phyloP scores from a whole-genome alignment of 30 jellyfish, hydroid and myxozoan species.

The Calvadosia cruxmelitensis region DNA sequence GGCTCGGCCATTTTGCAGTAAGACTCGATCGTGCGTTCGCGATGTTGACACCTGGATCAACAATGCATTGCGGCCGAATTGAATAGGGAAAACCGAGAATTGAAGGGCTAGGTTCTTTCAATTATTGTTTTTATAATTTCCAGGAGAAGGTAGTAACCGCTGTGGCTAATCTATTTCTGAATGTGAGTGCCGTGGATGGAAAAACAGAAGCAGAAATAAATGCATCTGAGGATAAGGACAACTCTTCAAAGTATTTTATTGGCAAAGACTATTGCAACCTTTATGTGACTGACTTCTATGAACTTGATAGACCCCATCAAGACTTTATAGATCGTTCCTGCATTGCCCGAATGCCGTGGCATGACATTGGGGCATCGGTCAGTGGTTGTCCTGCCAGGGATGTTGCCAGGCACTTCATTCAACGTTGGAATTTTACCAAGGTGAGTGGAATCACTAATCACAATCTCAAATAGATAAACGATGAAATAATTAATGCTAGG shows the following conservation, averaged over 20 bases:
- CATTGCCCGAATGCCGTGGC: slow-evolving; percentile 96
- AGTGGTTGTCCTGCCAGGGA: slow-evolving; percentile 81
- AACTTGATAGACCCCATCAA: slow-evolving; percentile 62
- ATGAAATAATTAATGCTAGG: too few species aligned
- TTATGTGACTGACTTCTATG: slow-evolving; percentile 54
- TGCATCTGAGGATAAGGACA: slow-evolving; percentile 1
- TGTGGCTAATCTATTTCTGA: slow-evolving; percentile 30
- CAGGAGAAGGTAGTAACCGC: slow-evolving; percentile 53
- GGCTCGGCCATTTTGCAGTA: too few species aligned
- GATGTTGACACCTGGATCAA: too few species aligned
- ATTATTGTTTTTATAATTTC: neutral
- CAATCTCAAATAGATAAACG: too few species aligned
- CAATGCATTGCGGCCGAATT: too few species aligned
- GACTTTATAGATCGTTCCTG: slow-evolving; percentile 56
- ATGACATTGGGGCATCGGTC: slow-evolving; percentile 71
- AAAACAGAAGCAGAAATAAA: slow-evolving; percentile 1
- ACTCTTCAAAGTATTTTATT: slow-evolving; percentile 27
- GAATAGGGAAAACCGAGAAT: too few species aligned
- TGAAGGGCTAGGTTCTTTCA: too few species aligned
- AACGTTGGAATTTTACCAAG: slow-evolving; percentile 88
- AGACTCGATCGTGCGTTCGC: too few species aligned
- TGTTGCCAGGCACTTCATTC: slow-evolving; percentile 80
- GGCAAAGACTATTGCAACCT: slow-evolving; percentile 87
- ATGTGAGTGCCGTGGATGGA: slow-evolving; percentile 31
- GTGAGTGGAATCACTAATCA: slow-evolving; percentile 28